Percentiles rank a stretch among this genome's conserved stretches.
These are phyloP conservation scores for Condylostylus longicornis DNA, from an alignment of 1,140 invertebrate species.

Conservation along the genomic window DNA sequence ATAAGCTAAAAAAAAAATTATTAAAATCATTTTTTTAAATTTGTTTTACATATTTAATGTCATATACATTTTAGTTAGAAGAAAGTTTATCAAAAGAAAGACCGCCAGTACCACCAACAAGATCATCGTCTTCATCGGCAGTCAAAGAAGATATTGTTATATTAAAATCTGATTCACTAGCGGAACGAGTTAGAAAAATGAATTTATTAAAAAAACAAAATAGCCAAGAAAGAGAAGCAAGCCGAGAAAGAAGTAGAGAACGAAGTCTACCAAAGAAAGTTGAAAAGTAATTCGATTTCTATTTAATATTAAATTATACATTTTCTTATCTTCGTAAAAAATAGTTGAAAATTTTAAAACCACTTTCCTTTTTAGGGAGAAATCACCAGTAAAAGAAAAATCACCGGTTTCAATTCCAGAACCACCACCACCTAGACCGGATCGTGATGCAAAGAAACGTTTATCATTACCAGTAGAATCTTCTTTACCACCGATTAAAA, in stretches of 20 bases:
- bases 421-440: too few species aligned
- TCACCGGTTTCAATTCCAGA: too few species aligned
- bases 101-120: slow-evolving; percentile 27
- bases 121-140: slow-evolving; percentile 20
- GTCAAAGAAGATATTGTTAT: slow-evolving; percentile 36
- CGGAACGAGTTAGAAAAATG: slow-evolving; percentile 45
- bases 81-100: slow-evolving; percentile 27
- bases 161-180: slow-evolving; percentile 40
- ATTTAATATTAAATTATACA: too few species aligned
- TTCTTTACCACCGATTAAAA: too few species aligned
- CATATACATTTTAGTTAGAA: slow-evolving; percentile 15
- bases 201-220: slow-evolving; percentile 38
- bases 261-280: slow-evolving; percentile 13
- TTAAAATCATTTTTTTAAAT: slow-evolving; percentile 4
- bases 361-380: slow-evolving; percentile 5
- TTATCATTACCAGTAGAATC: too few species aligned
- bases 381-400: slow-evolving; percentile 12
- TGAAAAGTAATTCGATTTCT: too few species aligned
- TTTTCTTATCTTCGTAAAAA: not conserved
- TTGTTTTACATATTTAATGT: slow-evolving; percentile 21
- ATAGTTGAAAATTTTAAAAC: too few species aligned
- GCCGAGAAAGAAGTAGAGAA: slow-evolving; percentile 37
- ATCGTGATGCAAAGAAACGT: too few species aligned
- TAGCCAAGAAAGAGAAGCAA: slow-evolving; percentile 39
- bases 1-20: slow-evolving; percentile 17